Evolutionary conservation across 35 echinoderm and acorn worm species (phyloP).

Genomic region (Eucidaris tribuloides): DNA sequence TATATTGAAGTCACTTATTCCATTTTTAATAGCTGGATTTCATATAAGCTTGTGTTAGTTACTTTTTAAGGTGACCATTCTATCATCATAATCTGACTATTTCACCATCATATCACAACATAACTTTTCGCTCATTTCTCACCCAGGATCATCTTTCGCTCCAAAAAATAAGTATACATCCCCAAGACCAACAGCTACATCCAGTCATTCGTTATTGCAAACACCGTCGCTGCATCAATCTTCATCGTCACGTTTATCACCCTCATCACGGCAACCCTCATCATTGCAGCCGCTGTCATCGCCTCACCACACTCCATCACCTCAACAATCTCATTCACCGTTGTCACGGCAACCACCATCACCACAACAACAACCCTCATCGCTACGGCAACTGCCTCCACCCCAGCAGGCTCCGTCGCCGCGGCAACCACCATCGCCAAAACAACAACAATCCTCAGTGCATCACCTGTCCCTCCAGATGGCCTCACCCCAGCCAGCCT

Average conservation of each 20-base stretch:
- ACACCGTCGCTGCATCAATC: not conserved
- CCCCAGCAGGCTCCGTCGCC: not conserved
- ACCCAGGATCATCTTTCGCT: not conserved
- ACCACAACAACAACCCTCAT: not conserved
- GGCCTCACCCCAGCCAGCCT: not conserved
- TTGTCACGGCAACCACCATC: not conserved
- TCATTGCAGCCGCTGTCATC: not conserved
- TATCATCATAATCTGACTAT: too few relatives aligned
- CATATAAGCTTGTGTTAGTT: too few relatives aligned
- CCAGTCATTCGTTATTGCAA: not conserved
- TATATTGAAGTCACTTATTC: too few relatives aligned
- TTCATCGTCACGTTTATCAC: not conserved
- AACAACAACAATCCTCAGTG: not conserved
- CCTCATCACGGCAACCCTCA: not conserved
- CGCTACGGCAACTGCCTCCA: not conserved
- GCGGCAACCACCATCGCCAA: not conserved
- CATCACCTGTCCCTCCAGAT: not conserved
- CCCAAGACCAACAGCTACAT: not conserved
- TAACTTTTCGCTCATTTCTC: too few relatives aligned
- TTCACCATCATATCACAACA: too few relatives aligned
- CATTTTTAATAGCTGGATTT: too few relatives aligned
- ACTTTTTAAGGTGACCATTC: too few relatives aligned
- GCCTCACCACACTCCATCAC: not conserved
- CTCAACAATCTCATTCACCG: not conserved
- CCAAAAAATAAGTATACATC: not conserved